Evolutionary conservation across 1,140 invertebrate species (phyloP).

Genomic region (Drosophila varians): DNA sequence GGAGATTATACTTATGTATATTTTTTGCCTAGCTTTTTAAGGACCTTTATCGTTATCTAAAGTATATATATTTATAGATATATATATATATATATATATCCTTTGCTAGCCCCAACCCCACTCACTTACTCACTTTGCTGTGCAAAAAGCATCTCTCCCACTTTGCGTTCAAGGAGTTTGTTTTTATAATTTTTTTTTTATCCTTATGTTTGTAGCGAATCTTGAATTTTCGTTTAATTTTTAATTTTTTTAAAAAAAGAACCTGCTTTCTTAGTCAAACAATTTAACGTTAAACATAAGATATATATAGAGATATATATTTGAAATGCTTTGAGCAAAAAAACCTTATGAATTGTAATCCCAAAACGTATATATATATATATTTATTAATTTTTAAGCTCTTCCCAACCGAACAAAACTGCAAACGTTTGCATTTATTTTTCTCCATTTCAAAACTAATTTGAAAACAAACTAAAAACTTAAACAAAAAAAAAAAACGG

Average conservation of each 20-base stretch:
- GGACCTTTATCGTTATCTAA: not conserved
- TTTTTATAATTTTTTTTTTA: too few relatives aligned
- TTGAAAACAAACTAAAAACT: too few relatives aligned
- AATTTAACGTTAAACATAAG: conserved; percentile 10
- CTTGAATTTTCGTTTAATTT: conserved; percentile 2
- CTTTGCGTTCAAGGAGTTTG: conserved; percentile 23
- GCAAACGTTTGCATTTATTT: conserved; percentile 74
- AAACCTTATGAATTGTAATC: conserved; percentile 18
- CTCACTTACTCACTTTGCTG: not conserved
- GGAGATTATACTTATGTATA: conserved; percentile 72
- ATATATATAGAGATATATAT: not conserved
- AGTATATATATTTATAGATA: not conserved
- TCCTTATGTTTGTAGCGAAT: not conserved
- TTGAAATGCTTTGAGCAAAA: conserved; percentile 54
- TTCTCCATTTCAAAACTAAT: conserved; percentile 10
- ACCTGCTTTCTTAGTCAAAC: conserved; percentile 58
- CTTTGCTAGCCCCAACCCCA: not conserved
- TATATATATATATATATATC: not conserved
- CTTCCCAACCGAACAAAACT: conserved; percentile 62
- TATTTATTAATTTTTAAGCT: conserved; percentile 17
- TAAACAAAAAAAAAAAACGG: too few relatives aligned
- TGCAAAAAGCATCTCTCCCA: not conserved
- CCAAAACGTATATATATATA: not conserved
- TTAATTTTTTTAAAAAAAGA: conserved; percentile 1
- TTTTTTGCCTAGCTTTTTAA: conserved; percentile 31